Conservation (phyloP, 1,140 invertebrate species). For the Drosophila virilis region DNA sequence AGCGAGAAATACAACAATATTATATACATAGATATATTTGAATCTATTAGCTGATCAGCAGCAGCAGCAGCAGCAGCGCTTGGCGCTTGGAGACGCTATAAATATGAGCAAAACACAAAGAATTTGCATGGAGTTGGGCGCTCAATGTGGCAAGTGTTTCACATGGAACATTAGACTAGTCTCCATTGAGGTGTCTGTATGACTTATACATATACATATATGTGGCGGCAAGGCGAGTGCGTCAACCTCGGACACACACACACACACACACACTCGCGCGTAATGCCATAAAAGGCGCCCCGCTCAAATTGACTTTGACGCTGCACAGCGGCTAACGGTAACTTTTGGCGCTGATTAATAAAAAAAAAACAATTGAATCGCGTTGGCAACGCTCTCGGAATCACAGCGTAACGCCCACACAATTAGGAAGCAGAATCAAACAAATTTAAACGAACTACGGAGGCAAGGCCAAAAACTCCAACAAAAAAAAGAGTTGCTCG, state of each 20-base stretch:
- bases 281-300: constrained; percentile 29
- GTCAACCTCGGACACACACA: constrained; percentile 56
- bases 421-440: constrained; percentile 66
- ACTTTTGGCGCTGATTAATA: constrained; percentile 69
- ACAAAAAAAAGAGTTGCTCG: constrained; percentile 35
- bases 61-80: constrained; percentile 1
- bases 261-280: constrained; percentile 9
- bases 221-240: constrained; percentile 51
- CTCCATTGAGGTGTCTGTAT: constrained; percentile 26
- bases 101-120: constrained; percentile 18
- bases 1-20: constrained; percentile 14
- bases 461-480: constrained; percentile 39
- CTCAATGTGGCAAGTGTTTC: constrained; percentile 27
- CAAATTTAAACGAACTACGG: constrained; percentile 25
- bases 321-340: constrained; percentile 61
- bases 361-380: constrained; percentile 57
- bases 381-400: constrained; percentile 59
- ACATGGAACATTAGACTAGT: constrained; percentile 48
- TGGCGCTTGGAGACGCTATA: constrained; percentile 15
- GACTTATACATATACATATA: constrained; percentile 43
- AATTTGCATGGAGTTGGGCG: constrained; percentile 40
- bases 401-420: constrained; percentile 73
- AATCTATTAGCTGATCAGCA: not conserved
- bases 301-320: constrained; percentile 45
- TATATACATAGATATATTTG: not conserved